phyloP scores from a whole-genome alignment of 2,113 vertebrate genomes.

The Phrynocephalus versicolor region DNA sequence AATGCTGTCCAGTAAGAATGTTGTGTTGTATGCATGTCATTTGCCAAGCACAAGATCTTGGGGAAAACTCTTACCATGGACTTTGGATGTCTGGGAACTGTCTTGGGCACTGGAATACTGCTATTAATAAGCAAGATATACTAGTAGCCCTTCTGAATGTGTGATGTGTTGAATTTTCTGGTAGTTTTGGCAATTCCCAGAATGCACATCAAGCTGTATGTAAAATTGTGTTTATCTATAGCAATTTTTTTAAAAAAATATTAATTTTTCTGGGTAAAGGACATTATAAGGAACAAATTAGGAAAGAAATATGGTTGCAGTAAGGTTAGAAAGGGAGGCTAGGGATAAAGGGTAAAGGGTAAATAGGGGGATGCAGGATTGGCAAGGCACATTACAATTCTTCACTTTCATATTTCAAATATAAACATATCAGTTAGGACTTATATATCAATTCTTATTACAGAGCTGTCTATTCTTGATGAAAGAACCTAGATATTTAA shows the following conservation, averaged over 20 bases:
- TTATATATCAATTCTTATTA: neutral
- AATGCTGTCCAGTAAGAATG: slow-evolving; percentile 41
- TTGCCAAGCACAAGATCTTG: slow-evolving; percentile 46
- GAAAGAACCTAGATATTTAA: neutral
- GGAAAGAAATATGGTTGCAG: too few relatives aligned
- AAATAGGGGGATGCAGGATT: too few relatives aligned
- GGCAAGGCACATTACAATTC: too few relatives aligned
- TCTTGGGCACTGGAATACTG: slow-evolving; percentile 24
- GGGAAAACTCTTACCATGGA: slow-evolving; percentile 32
- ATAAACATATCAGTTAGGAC: too few relatives aligned
- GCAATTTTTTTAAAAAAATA: too few relatives aligned
- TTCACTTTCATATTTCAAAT: too few relatives aligned
- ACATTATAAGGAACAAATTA: too few relatives aligned
- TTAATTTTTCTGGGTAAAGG: too few relatives aligned
- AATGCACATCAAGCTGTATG: neutral
- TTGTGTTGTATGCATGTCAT: slow-evolving; percentile 37
- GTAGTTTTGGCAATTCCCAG: neutral
- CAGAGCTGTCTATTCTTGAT: neutral
- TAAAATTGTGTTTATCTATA: neutral
- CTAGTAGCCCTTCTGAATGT: slow-evolving; percentile 16
- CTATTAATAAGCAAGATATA: slow-evolving; percentile 26
- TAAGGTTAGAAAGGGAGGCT: too few relatives aligned
- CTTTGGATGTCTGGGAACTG: slow-evolving; percentile 19
- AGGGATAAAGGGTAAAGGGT: too few relatives aligned
- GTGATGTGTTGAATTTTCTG: neutral